Conservation (phyloP, 2,888 invertebrate species). For the Cerastis leucographa region DNA sequence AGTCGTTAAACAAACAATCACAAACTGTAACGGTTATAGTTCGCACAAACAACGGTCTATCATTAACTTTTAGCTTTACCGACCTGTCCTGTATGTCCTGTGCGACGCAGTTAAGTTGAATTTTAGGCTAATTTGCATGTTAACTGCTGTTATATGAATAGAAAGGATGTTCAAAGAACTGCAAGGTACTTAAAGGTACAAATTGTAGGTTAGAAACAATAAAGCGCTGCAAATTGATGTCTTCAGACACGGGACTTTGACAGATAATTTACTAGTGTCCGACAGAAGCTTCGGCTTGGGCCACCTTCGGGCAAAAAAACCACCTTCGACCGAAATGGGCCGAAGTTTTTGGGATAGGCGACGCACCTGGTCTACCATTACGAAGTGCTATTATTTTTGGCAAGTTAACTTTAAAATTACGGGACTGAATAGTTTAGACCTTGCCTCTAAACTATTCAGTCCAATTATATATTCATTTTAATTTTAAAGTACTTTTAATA, state of each 20-base stretch:
- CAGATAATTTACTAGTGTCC: background rate
- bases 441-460: no score
- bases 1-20: conserved; percentile 61
- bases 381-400: no score
- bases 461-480: no score
- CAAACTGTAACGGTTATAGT: conserved; percentile 57
- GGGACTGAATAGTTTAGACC: no score
- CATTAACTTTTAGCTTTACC: conserved; percentile 63
- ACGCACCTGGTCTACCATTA: no score
- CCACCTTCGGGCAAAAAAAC: background rate
- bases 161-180: background rate
- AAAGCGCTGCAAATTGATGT: no score
- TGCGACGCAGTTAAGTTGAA: conserved; percentile 7
- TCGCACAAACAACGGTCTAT: conserved; percentile 58
- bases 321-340: background rate
- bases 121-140: conserved; percentile 36
- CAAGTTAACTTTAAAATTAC: no score
- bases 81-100: conserved; percentile 29
- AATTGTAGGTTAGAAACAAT: background rate
- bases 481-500: no score
- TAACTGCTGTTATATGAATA: background rate
- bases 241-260: background rate
- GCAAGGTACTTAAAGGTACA: background rate
- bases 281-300: background rate
- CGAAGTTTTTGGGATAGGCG: no score